Conservation (phyloP, 2,797 vertebrate genomes). For the Peromyscus aztecus region DNA sequence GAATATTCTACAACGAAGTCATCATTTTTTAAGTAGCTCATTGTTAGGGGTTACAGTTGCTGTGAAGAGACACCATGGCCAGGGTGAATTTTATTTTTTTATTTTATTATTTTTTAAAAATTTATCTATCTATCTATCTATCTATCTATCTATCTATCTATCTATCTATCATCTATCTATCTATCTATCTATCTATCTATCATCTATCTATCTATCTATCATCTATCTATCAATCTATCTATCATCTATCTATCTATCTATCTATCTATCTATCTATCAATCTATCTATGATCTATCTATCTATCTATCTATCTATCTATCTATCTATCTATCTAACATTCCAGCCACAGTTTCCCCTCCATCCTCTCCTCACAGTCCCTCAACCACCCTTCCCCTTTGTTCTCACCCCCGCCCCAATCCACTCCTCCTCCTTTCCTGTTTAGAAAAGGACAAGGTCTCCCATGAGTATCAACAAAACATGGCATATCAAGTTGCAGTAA, state of each 20-base stretch:
- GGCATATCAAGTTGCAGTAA: too few species aligned
- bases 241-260: too few species aligned
- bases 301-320: too few species aligned
- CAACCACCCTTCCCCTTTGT: not conserved
- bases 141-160: too few species aligned
- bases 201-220: too few species aligned
- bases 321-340: not conserved
- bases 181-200: too few species aligned
- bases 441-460: not conserved
- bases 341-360: not conserved
- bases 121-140: too few species aligned
- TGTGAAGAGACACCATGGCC: not conserved
- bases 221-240: not conserved
- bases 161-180: too few species aligned
- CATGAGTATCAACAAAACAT: not conserved
- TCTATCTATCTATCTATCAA: too few species aligned
- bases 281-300: too few species aligned
- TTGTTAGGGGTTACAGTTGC: not conserved
- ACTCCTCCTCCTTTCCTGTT: not conserved
- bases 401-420: accelerated
- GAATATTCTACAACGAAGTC: not conserved
- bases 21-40: not conserved
- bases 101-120: too few species aligned
- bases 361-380: not conserved
- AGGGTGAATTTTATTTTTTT: not conserved